phyloP scores from a whole-genome alignment of 2,113 vertebrate species.

The Aramus guarauna region DNA sequence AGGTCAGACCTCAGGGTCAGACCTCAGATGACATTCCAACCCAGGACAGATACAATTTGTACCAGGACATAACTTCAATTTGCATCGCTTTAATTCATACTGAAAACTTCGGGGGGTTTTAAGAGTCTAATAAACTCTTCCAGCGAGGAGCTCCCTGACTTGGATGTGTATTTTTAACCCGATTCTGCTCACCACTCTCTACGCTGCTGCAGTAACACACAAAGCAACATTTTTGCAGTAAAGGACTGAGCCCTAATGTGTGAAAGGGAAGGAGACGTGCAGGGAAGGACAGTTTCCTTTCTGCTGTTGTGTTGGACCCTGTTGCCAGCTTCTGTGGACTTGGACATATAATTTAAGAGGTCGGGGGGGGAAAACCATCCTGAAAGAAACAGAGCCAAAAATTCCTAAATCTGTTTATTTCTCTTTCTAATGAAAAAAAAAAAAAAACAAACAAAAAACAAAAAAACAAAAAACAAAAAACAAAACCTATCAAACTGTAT shows the following conservation, averaged over 20 bases:
- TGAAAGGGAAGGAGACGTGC: neutral
- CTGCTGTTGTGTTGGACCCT: neutral
- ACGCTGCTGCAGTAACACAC: neutral
- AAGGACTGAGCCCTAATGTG: neutral
- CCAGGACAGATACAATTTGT: constrained; percentile 16
- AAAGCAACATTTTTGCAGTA: neutral
- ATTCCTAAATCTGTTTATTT: neutral
- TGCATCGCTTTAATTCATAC: neutral
- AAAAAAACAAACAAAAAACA: no score
- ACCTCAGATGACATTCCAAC: constrained; percentile 10
- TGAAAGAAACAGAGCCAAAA: neutral
- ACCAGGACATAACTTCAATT: neutral
- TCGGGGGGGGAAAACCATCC: neutral
- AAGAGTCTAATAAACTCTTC: neutral
- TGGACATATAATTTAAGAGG: neutral
- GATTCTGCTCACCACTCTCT: neutral
- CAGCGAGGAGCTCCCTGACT: neutral
- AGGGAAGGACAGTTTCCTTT: neutral
- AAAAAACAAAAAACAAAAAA: no score
- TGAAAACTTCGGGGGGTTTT: neutral
- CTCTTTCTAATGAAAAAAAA: neutral
- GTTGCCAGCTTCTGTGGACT: neutral
- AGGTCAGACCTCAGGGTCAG: constrained; percentile 26
- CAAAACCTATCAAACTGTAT: neutral
- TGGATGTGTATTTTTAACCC: neutral